Base-by-base conservation (phyloP, 2,797 vertebrate species). In the Helostoma temminkii region DNA sequence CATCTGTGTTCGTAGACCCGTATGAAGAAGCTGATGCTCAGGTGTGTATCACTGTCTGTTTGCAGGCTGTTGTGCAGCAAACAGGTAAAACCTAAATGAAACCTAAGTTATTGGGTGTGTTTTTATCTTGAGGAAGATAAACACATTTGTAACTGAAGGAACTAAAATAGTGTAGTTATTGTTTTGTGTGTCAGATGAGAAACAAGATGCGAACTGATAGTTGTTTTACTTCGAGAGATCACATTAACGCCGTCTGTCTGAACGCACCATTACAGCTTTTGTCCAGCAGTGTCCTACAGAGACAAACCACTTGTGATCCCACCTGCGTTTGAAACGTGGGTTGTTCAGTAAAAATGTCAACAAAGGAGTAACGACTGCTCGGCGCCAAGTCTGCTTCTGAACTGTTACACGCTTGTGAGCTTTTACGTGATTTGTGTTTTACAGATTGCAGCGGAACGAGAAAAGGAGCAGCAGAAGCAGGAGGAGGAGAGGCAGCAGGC, bases 1-100 rank as follows among this genome's bases (percentile, higher is more conserved):
- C 95, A 2, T 92, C 92, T 0, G 96, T 99, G 87, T 99, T 99
- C 15, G 97, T 99, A 85, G 95, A 99, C 76, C 98, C 98, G 0
- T 99, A 98, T 1, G 97, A 98, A 66, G 98, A 99, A 82, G 98
- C 97, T 0, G 98, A 99, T 9, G 94, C 95, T 39, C 94, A 97
- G 97, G 97, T 98, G 41, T 75, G 94, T 58, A 5, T 69, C 50
- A 60, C 45, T 45, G n/a, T 57, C 12, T 60, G 42, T 67, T 15
- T 60, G 8, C n/a, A n/a, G n/a, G n/a, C n/a, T n/a, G n/a, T n/a
- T 7, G 28, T 30, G 28, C 28, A 30, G 28, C 28, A 30, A 30
- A 34, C 11, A 11, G 10, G 11, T 6, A 37, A 37, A 12, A 37
- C 14, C 34, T 37, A 15, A 37, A 37, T 37, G 11, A 37, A 37